Base-by-base conservation (phyloP, 2,113 vertebrate species). In the Philantomba maxwellii region DNA sequence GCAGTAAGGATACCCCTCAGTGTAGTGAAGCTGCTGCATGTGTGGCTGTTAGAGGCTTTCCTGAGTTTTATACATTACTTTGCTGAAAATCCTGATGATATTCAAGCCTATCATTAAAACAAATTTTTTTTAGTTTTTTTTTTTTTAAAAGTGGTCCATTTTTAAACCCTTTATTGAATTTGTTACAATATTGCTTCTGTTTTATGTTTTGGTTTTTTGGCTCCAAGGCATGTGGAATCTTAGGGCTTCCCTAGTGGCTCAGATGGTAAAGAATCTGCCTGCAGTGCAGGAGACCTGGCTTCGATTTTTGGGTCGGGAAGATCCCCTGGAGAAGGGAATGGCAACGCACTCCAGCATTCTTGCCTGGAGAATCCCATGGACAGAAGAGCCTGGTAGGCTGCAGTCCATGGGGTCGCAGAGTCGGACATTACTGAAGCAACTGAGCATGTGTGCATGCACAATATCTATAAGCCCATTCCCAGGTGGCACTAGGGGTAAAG, bases 1-100 rank as follows among this genome's bases (percentile, higher is more conserved):
- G 2, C 7, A 58, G 26, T 28, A 26, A 16, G 11, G 30, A 15
- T 51, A 2, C 28, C 64, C 17, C 10, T 19, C 16, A 1, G 0
- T n/a, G 47, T 85, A 53, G 25, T 25, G 17, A 39, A 62, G 17
- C 8, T 73, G 51, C 51, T 39, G 15, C 15, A 1, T 3, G 4
- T 26, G 3, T 89, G 58, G 23, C 60, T 58, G 12, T 9, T 4
- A 23, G 21, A 53, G 7, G 19, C 51, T 17, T 3, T n/a, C 21
- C 17, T 26, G 17, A 16, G 15, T 45, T 86, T 36, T 14, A 64
- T 60, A 89, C 15, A 23, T 80, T 15, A 62, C 33, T 57, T 49
- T 36, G 15, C 25, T 82, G 43, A 77, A 77, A 77, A 55, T 83
- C 47, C 62, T 70, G 3, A 70, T 85, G 45, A 81, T 64, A n/a